Percentiles rank a stretch among this genome's conserved stretches.
Conservation (phyloP, 2,888 invertebrate genomes). For the Mythimna lalbum region DNA sequence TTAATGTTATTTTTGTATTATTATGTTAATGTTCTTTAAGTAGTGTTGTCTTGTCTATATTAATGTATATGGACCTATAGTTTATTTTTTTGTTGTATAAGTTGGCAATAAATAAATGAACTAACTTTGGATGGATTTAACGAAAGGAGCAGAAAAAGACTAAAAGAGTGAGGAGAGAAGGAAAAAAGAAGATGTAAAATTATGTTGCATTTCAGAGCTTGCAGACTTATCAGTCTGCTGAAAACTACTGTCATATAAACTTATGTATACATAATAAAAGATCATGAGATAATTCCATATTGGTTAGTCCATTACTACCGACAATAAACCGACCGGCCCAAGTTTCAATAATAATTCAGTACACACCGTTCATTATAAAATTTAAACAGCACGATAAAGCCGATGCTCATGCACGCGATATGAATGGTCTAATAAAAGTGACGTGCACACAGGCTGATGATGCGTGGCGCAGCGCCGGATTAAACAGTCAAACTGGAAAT, state of each 20-base stretch:
- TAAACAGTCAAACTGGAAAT: slow-evolving; percentile 81
- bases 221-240: not conserved
- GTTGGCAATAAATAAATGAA: no score
- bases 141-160: no score
- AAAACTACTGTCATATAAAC: not conserved
- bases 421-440: slow-evolving; percentile 64
- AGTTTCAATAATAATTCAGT: not conserved
- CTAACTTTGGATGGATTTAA: no score
- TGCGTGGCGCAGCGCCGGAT: slow-evolving; percentile 72
- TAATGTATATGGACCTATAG: no score
- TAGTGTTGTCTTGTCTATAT: no score
- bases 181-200: not conserved
- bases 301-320: no score
- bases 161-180: no score
- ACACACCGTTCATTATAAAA: slow-evolving; percentile 31
- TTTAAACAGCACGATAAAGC: slow-evolving; percentile 32
- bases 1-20: no score
- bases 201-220: not conserved
- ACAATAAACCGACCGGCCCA: not conserved
- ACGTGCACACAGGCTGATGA: slow-evolving; percentile 64
- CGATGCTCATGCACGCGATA: slow-evolving; percentile 45
- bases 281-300: not conserved
- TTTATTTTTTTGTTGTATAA: no score
- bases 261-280: not conserved
- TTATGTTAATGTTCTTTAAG: no score